Evolutionary conservation across 2,888 invertebrate species (phyloP), one percentile per base, ranked within the genome.

Genomic region (Dryomyza anilis): DNA sequence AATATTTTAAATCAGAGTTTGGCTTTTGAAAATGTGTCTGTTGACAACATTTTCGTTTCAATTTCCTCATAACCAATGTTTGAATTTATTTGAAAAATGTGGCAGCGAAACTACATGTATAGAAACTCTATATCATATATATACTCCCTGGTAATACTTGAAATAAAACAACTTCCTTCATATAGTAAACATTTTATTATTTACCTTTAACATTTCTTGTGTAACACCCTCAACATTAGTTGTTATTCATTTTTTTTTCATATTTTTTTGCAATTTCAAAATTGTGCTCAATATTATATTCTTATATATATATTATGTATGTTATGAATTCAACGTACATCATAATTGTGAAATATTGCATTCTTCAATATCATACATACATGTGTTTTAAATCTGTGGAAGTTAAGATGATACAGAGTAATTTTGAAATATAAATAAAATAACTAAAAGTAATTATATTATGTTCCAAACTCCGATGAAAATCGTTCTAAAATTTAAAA

Each of bases 191-290:
- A 27, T 14, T 45, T 45, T 45, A 6, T 12, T 45, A n/a, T 45
- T 45, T 7, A 19, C n/a, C 29, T 50, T 50, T 53, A 53, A n/a
- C n/a, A n/a, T n/a, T n/a, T n/a, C n/a, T n/a, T n/a, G n/a, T n/a
- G n/a, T n/a, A n/a, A n/a, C n/a, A n/a, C 36, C 21, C n/a, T 53
- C 30, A 53, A 16, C 43, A 4, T 33, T 21, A n/a, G 14, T 39
- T 25, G 43, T 43, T 45, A 25, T 2, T 25, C 43, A 25, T 25
- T 19, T 25, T 5, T 5, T 50, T 50, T 27, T 50, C 14, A 50
- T 50, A 25, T 50, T 25, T 16, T 39, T 19, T 46, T 58, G 45
- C 27, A 58, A 29, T 58, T 57, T 58, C 16, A 45, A 43, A 58
- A 58, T 43, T 58, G 58, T 45, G 25, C 33, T 58, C 14, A 45